phyloP scores from a whole-genome alignment of 2,113 vertebrate genomes.

The Electrona antarctica region DNA sequence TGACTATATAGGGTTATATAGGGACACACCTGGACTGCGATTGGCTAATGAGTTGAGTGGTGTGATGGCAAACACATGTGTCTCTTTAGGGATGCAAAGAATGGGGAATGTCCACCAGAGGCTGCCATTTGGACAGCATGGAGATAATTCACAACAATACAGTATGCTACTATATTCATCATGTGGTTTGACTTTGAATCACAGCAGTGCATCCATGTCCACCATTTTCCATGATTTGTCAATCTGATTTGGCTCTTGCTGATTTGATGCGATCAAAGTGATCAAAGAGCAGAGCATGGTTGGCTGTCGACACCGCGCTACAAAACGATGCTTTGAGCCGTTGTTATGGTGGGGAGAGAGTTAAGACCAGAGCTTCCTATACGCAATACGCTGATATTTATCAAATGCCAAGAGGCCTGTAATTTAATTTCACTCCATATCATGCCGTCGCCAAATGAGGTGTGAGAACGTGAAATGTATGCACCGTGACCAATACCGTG shows the following conservation, averaged over 20 bases:
- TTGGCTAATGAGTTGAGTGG: too few species aligned
- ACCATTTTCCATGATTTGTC: not conserved
- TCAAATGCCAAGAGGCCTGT: slow-evolving; percentile 67
- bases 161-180: too few species aligned
- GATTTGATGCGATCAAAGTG: not conserved
- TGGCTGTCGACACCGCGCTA: not conserved
- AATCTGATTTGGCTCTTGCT: not conserved
- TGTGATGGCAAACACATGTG: too few species aligned
- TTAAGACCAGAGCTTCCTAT: slow-evolving; percentile 1
- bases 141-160: too few species aligned
- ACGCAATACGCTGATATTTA: slow-evolving; percentile 48
- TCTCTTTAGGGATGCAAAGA: too few species aligned
- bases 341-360: slow-evolving; percentile 1
- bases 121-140: too few species aligned
- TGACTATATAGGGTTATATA: too few species aligned
- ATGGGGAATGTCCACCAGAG: too few species aligned
- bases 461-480: slow-evolving; percentile 15
- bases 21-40: too few species aligned
- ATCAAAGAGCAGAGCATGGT: not conserved
- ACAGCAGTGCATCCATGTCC: too few species aligned
- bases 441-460: slow-evolving; percentile 34
- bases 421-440: slow-evolving; percentile 49
- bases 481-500: too few species aligned
- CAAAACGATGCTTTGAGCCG: slow-evolving; percentile 1
- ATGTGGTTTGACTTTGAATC: too few species aligned